These are phyloP conservation scores for Callopanchax toddi DNA, from an alignment of 2,113 vertebrate genomes.

Conservation along the genomic window DNA sequence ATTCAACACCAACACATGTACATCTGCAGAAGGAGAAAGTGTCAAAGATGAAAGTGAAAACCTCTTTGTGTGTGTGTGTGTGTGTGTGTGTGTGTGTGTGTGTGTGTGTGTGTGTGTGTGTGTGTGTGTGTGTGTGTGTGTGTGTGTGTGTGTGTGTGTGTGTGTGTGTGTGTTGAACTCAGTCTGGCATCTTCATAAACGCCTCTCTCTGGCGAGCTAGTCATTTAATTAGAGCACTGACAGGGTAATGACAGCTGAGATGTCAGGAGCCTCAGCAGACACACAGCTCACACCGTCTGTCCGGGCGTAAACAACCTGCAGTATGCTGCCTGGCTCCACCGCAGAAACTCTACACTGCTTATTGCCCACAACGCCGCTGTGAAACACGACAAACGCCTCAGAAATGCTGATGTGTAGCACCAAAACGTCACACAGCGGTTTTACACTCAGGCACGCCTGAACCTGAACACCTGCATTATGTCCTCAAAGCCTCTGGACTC, in stretches of 20 bases:
- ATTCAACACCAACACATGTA: conserved; percentile 65
- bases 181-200: conserved; percentile 67
- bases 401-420: conserved; percentile 47
- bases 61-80: conserved; percentile 17
- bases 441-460: conserved; percentile 39
- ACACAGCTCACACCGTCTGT: conserved; percentile 63
- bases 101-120: too few relatives aligned
- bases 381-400: conserved; percentile 50
- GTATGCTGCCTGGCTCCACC: conserved; percentile 57
- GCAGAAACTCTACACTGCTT: conserved; percentile 65
- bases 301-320: conserved; percentile 62
- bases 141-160: conserved; percentile 37
- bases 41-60: conserved; percentile 69
- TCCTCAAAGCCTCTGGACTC: conserved; percentile 12
- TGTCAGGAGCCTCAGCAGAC: conserved; percentile 62
- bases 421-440: conserved; percentile 47
- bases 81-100: conserved; percentile 35
- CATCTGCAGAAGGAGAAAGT: conserved; percentile 59
- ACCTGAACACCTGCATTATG: conserved; percentile 31
- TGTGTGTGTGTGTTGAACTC: conserved; percentile 35
- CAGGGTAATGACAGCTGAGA: conserved; percentile 76
- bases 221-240: conserved; percentile 78
- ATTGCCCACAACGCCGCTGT: conserved; percentile 28
- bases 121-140: conserved; percentile 36
- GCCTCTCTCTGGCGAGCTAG: conserved; percentile 56